A percentile compares a stretch with the other conserved stretches of the same genome.
Conservation (phyloP, 2,113 vertebrate species). For the Canis aureus region DNA sequence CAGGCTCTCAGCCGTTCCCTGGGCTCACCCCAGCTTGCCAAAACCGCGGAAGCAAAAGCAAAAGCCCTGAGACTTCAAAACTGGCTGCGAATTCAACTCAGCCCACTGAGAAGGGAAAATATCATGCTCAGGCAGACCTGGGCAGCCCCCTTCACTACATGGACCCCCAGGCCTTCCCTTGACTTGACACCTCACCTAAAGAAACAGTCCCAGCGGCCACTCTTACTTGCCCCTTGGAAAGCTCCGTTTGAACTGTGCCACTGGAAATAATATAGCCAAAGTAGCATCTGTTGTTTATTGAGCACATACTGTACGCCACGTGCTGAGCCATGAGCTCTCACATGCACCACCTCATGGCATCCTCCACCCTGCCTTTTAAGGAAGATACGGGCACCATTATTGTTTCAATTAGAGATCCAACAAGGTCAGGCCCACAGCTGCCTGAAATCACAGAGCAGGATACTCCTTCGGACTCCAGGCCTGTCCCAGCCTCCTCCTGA, state of each 20-base stretch:
- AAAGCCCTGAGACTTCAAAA: background rate
- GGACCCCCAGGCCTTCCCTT: background rate
- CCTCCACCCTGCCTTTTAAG: rapidly evolving
- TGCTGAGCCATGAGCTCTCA: background rate
- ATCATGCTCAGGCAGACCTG: background rate
- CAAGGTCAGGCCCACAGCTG: background rate
- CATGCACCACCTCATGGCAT: rapidly evolving
- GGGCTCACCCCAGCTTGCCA: rapidly evolving
- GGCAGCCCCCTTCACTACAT: rapidly evolving
- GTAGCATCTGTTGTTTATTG: rapidly evolving
- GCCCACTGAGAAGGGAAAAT: background rate
- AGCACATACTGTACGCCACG: rapidly evolving
- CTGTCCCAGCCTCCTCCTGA: background rate
- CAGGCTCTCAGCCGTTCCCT: background rate
- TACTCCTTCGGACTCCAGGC: background rate
- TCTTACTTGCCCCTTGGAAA: background rate
- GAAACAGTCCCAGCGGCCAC: background rate
- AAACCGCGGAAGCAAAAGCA: background rate
- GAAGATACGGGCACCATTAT: rapidly evolving
- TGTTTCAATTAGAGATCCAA: background rate
- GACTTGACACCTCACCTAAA: background rate
- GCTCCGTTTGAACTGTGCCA: background rate
- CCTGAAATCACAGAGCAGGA: background rate
- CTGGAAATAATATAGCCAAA: background rate
- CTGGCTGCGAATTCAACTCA: background rate